Evolutionary conservation across 2,888 invertebrate species (phyloP).

Genomic region (Dichetophora obliterata): DNA sequence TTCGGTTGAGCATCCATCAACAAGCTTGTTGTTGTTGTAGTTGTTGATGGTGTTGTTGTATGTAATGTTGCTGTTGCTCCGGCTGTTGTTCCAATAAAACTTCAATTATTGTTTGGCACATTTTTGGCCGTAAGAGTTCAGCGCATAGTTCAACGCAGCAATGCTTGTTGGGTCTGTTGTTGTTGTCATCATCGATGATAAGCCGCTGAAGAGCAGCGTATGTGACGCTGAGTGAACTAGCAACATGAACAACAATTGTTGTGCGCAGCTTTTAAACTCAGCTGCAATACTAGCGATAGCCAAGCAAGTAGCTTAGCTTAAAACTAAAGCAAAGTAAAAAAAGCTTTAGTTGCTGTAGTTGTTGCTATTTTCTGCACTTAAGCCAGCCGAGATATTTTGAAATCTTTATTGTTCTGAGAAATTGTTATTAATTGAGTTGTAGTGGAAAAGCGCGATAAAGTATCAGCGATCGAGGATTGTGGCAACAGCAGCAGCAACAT

Average conservation of each 20-base stretch:
- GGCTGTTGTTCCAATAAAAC: slow-evolving; percentile 33
- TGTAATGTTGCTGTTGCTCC: slow-evolving; percentile 15
- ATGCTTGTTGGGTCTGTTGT: background rate
- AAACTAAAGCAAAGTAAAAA: too few species aligned
- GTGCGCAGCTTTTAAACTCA: too few species aligned
- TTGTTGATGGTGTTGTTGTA: slow-evolving; percentile 18
- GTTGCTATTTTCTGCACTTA: background rate
- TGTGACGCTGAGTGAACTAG: slow-evolving; percentile 15
- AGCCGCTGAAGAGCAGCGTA: slow-evolving; percentile 19
- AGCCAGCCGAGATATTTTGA: slow-evolving; percentile 29
- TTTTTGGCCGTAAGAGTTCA: slow-evolving; percentile 36
- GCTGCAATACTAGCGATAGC: too few species aligned
- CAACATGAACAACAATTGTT: slow-evolving; percentile 4
- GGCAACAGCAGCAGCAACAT: slow-evolving; percentile 1
- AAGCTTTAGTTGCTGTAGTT: background rate
- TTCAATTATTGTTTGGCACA: slow-evolving; percentile 34
- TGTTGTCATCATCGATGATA: slow-evolving; percentile 23
- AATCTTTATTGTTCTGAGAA: slow-evolving; percentile 65
- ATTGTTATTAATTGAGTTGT: slow-evolving; percentile 70
- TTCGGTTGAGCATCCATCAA: too few species aligned
- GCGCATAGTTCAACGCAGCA: slow-evolving; percentile 37
- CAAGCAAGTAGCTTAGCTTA: too few species aligned
- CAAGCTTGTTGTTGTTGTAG: background rate
- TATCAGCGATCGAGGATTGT: slow-evolving; percentile 49
- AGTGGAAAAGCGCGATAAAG: slow-evolving; percentile 49